These are phyloP conservation scores for Cochlearius cochlearius DNA, from an alignment of 2,113 vertebrate species.

Conservation along the genomic window DNA sequence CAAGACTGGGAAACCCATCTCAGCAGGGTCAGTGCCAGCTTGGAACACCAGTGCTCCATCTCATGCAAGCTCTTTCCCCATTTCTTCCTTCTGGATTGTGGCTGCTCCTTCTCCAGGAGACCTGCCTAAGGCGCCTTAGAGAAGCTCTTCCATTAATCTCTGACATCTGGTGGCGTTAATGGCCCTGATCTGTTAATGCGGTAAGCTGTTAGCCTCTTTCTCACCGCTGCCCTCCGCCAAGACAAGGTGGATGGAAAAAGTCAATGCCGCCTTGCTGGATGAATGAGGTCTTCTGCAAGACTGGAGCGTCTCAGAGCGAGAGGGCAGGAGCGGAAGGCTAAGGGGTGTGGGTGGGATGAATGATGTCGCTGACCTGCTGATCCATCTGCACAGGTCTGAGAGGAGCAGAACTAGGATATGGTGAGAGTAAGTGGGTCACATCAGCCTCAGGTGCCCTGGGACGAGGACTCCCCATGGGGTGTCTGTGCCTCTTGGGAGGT, in stretches of 20 bases:
- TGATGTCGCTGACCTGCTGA: neutral
- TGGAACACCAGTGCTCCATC: neutral
- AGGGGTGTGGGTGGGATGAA: neutral
- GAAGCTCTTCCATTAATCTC: constrained; percentile 55
- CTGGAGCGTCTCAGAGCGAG: neutral
- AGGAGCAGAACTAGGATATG: neutral
- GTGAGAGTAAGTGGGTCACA: constrained; percentile 16
- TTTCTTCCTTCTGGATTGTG: constrained; percentile 19
- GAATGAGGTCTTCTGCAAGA: neutral
- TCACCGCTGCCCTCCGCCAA: neutral
- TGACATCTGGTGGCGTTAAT: constrained; percentile 37
- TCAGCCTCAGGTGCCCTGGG: neutral
- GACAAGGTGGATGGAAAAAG: neutral
- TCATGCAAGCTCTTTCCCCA: neutral
- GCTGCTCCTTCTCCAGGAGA: neutral
- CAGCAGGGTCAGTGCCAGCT: neutral
- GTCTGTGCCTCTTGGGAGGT: neutral
- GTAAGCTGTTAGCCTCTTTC: constrained; percentile 35
- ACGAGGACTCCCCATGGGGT: neutral
- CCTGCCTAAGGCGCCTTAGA: constrained; percentile 45
- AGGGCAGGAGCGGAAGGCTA: constrained; percentile 3
- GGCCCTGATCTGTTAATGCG: constrained; percentile 49
- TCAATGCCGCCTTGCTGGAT: neutral
- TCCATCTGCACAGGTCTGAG: neutral
- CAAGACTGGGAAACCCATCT: neutral